Percentiles rank a stretch among this genome's conserved stretches.
Conservation (phyloP, 1,140 invertebrate genomes). For the Heliconius hermathena region DNA sequence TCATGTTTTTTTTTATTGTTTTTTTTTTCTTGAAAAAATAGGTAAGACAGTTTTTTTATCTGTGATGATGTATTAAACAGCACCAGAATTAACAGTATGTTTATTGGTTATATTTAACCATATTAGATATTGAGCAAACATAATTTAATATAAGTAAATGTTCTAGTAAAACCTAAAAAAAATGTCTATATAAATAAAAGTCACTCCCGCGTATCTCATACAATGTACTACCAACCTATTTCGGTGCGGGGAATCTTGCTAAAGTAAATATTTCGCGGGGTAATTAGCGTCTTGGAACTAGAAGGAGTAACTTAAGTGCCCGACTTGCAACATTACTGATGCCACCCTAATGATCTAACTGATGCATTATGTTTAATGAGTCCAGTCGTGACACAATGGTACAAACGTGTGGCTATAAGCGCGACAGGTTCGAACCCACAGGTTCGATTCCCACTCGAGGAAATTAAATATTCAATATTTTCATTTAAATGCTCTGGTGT, state of each 20-base stretch:
- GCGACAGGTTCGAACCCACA: not conserved
- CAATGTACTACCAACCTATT: conserved; percentile 28
- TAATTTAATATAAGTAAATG: not conserved
- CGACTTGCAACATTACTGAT: conserved; percentile 23
- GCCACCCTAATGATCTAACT: conserved; percentile 1
- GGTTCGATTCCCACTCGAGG: not conserved
- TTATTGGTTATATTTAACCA: too few relatives aligned
- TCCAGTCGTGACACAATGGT: too few relatives aligned
- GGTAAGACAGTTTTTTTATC: too few relatives aligned
- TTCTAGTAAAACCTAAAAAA: not conserved
- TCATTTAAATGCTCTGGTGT: too few relatives aligned
- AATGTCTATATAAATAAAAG: not conserved
- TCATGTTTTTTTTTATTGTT: too few relatives aligned
- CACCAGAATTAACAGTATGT: too few relatives aligned
- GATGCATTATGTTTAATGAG: conserved; percentile 16
- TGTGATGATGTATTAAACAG: too few relatives aligned
- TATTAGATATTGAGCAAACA: too few relatives aligned
- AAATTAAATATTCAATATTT: too few relatives aligned
- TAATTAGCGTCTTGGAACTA: conserved; percentile 58
- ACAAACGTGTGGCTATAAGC: too few relatives aligned
- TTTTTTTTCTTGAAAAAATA: too few relatives aligned
- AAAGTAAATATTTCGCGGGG: conserved; percentile 68
- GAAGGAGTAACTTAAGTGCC: conserved; percentile 25
- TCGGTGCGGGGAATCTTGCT: conserved; percentile 52
- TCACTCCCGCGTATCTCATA: not conserved